These are phyloP conservation scores for Lasioglossum zephyrum DNA, from an alignment of 2,888 invertebrate species.

Conservation along the genomic window DNA sequence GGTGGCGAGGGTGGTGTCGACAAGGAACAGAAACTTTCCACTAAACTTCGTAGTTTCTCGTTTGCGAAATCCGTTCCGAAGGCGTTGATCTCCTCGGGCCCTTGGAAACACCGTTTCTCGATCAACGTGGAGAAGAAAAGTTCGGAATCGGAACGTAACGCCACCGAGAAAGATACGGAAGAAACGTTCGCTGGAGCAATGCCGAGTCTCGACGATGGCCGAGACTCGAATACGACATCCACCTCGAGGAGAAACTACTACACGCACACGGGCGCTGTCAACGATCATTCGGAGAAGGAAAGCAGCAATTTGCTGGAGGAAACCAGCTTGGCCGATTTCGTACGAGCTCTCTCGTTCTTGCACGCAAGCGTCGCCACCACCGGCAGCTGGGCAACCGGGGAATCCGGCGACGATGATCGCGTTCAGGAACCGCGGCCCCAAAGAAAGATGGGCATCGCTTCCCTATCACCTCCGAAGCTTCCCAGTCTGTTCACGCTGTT, in stretches of 20 bases:
- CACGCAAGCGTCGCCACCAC: slow-evolving; percentile 85
- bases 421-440: slow-evolving; percentile 76
- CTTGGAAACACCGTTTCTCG: slow-evolving; percentile 48
- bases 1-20: slow-evolving; percentile 41
- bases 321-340: slow-evolving; percentile 92
- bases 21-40: slow-evolving; percentile 69
- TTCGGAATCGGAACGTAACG: not conserved
- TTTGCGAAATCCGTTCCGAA: slow-evolving; percentile 77
- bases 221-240: slow-evolving; percentile 68
- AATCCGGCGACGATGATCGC: not conserved
- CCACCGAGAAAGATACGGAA: not conserved
- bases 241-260: slow-evolving; percentile 70
- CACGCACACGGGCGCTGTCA: slow-evolving; percentile 76
- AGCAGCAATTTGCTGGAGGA: slow-evolving; percentile 90
- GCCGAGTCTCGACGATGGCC: not conserved
- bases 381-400: slow-evolving; percentile 21
- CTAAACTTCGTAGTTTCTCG: slow-evolving; percentile 75
- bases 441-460: slow-evolving; percentile 86
- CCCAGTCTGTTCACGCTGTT: slow-evolving; percentile 85
- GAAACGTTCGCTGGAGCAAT: not conserved
- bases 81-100: slow-evolving; percentile 69
- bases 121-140: slow-evolving; percentile 26
- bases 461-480: slow-evolving; percentile 84
- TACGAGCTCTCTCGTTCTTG: slow-evolving; percentile 91
- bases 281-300: slow-evolving; percentile 84